A percentile compares a stretch with the other conserved stretches of the same genome.
phyloP scores from a whole-genome alignment of 2,797 vertebrate genomes.

The Melanotaenia trifasciata region DNA sequence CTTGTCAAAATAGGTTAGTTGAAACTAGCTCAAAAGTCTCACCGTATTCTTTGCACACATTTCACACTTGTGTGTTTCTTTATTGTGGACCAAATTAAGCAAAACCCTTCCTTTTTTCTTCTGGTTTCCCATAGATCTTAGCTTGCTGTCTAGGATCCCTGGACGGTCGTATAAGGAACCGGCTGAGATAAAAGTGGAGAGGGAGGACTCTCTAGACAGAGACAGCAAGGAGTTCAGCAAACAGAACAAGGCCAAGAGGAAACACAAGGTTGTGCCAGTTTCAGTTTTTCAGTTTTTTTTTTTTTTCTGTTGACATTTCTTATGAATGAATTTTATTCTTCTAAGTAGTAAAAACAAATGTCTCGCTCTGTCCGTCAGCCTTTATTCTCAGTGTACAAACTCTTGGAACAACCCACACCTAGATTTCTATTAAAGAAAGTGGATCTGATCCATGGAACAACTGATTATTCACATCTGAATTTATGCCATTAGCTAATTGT shows the following conservation, averaged over 20 bases:
- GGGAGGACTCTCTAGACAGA: conserved; percentile 88
- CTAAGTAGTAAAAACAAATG: not conserved
- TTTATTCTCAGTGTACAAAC: not conserved
- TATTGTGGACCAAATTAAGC: conserved; percentile 29
- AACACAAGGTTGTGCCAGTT: conserved; percentile 87
- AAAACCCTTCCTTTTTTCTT: conserved; percentile 27
- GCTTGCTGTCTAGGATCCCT: conserved; percentile 92
- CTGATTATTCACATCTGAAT: conserved; percentile 38
- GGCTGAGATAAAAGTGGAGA: conserved; percentile 88
- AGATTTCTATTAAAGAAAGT: conserved; percentile 39
- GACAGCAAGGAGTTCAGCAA: conserved; percentile 91
- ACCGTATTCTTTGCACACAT: not conserved
- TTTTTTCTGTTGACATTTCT: not conserved
- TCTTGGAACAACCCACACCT: conserved; percentile 12
- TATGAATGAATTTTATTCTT: not conserved
- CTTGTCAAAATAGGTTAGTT: conserved; percentile 91
- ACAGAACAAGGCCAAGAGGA: conserved; percentile 92
- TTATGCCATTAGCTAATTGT: conserved; percentile 10
- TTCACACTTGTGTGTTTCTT: conserved; percentile 23
- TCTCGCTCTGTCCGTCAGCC: not conserved
- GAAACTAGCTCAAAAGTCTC: not conserved
- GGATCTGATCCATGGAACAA: conserved; percentile 27
- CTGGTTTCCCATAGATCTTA: conserved; percentile 85
- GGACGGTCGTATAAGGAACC: conserved; percentile 93
- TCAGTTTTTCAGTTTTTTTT: not conserved